phyloP scores from a whole-genome alignment of 2,888 invertebrate species.

The Cheiracanthium punctorium region DNA sequence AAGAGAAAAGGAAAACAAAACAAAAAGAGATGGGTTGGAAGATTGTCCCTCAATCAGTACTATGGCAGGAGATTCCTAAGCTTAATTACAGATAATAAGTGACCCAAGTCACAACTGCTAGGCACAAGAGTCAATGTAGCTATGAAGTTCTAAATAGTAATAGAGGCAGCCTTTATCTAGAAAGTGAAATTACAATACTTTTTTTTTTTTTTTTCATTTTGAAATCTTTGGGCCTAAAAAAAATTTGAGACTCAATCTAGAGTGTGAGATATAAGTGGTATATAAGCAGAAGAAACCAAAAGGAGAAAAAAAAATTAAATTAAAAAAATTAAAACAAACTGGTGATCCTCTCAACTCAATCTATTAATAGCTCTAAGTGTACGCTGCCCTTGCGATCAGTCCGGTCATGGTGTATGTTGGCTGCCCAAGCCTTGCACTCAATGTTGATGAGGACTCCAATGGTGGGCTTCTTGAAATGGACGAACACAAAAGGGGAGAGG shows the following conservation, averaged over 20 bases:
- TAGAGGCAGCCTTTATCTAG: conserved; percentile 37
- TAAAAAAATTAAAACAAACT: conserved; percentile 2
- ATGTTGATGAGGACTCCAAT: conserved; percentile 77
- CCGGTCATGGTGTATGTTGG: conserved; percentile 76
- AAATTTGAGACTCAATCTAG: conserved; percentile 32
- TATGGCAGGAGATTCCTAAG: conserved; percentile 69
- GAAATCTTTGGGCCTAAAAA: conserved; percentile 21
- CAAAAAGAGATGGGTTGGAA: conserved; percentile 27
- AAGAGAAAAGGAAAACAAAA: conserved; percentile 31
- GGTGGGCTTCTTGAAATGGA: conserved; percentile 75
- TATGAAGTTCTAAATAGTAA: conserved; percentile 57
- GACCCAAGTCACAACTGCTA: conserved; percentile 53
- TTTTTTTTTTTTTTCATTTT: background rate
- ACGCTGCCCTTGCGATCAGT: conserved; percentile 76
- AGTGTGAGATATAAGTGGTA: conserved; percentile 52
- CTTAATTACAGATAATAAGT: conserved; percentile 41
- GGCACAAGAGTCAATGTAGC: conserved; percentile 66
- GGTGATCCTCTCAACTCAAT: conserved; percentile 72
- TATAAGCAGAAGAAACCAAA: conserved; percentile 41
- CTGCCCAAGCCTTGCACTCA: conserved; percentile 77
- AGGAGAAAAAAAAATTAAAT: too few relatives aligned
- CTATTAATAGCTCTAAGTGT: conserved; percentile 77
- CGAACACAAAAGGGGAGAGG: conserved; percentile 77
- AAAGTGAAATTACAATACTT: conserved; percentile 19
- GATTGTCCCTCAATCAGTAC: conserved; percentile 58